Evolutionary conservation across 2,888 invertebrate genomes (phyloP), one percentile per base, ranked within the genome.

Genomic region (Ectemnius continuus): DNA sequence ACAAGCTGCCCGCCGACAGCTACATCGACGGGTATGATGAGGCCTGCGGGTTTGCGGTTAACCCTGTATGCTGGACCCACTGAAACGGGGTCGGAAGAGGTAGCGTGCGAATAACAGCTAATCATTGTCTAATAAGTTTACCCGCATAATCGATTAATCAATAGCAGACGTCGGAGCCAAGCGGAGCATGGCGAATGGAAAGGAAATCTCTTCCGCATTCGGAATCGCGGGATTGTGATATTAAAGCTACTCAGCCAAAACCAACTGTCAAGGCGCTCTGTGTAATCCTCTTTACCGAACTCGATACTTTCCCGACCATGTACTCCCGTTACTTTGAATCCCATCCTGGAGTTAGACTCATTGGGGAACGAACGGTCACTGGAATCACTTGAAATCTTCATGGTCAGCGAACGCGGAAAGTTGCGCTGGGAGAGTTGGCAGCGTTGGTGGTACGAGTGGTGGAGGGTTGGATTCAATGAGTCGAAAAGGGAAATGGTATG

Each of bases 11-110:
- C 67, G 70, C 64, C 78, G 80, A 75, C 81, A 74, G 72, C 63
- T 78, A 75, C 72, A 75, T 68, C 78, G 75, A 78, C 70, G 73
- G 69, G 75, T 73, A 79, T 73, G 82, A 81, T 82, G 80, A 74
- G 81, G 82, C 73, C 73, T 80, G 84, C 75, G 84, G 87, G 77
- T 86, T 86, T 83, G 87, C 77, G 87, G 87, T 82, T 78, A 83
- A 85, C 83, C 83, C 78, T 76, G 73, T 76, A 71, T 68, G 76
- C 75, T 77, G 61, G 77, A 68, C 58, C 69, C 72, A 60, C 69
- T 70, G 83, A 79, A 82, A 83, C 78, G 81, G 83, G 85, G 82
- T 86, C 85, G 84, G 23, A 23, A 78, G 75, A 79, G 78, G 80
- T 81, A 78, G 79, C 82, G 82, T 83, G 80, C 78, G 82, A 83